Conservation (phyloP, 1,140 invertebrate genomes). For the Theocolax elegans region DNA sequence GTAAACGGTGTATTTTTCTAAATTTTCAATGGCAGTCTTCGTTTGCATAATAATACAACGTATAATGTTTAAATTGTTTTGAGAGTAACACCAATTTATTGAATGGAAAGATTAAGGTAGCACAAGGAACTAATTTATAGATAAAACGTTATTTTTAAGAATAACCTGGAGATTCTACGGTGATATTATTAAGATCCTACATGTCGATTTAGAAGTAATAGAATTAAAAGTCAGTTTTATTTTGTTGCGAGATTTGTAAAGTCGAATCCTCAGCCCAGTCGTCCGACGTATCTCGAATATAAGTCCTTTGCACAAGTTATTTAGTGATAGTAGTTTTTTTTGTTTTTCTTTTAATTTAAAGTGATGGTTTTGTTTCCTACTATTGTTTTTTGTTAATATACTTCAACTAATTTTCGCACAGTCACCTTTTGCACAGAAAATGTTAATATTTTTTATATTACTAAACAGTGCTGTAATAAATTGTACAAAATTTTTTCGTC, state of each 20-base stretch:
- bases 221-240: conserved; percentile 41
- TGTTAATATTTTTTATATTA: neutral
- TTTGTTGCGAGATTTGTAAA: conserved; percentile 45
- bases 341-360: conserved; percentile 26
- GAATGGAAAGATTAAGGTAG: neutral
- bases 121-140: conserved; percentile 20
- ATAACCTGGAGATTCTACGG: conserved; percentile 12
- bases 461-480: neutral
- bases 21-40: conserved; percentile 49
- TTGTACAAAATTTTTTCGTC: conserved; percentile 16
- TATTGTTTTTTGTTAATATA: conserved; percentile 5
- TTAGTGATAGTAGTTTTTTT: conserved; percentile 32
- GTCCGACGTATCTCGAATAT: conserved; percentile 47
- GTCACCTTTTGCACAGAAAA: neutral
- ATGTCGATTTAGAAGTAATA: conserved; percentile 32
- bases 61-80: neutral
- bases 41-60: neutral
- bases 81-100: too few species aligned
- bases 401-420: neutral
- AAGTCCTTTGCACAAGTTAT: conserved; percentile 48
- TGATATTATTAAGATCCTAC: conserved; percentile 43
- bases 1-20: conserved; percentile 62
- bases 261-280: neutral
- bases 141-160: conserved; percentile 16
- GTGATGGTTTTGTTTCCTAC: conserved; percentile 29